Evolutionary conservation across 1,140 invertebrate species (phyloP).

Genomic region (Agrilus planipennis): DNA sequence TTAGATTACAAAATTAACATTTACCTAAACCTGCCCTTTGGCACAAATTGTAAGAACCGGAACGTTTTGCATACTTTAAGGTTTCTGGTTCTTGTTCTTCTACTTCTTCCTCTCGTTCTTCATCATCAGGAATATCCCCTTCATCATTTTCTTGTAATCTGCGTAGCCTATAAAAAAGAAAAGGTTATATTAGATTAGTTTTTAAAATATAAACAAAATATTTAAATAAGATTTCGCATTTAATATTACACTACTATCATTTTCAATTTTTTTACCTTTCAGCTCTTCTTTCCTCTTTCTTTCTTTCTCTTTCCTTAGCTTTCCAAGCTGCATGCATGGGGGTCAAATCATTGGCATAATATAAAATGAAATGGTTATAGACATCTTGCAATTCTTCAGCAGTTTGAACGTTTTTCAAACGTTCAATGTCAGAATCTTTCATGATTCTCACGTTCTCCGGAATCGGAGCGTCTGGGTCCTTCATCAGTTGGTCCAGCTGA

Average conservation of each 20-base stretch:
- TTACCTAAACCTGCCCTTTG: slow-evolving; percentile 68
- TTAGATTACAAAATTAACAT: slow-evolving; percentile 12
- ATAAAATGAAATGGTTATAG: slow-evolving; percentile 85
- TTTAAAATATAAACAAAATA: no score
- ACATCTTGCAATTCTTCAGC: slow-evolving; percentile 87
- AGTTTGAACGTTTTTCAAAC: slow-evolving; percentile 68
- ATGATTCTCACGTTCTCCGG: slow-evolving; percentile 72
- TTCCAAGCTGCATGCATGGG: slow-evolving; percentile 68
- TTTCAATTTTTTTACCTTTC: slow-evolving; percentile 15
- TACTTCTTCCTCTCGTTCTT: slow-evolving; percentile 43
- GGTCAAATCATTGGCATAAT: slow-evolving; percentile 78
- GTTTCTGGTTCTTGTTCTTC: slow-evolving; percentile 47
- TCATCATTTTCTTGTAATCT: slow-evolving; percentile 42
- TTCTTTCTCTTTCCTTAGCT: slow-evolving; percentile 49
- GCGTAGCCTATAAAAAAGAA: slow-evolving; percentile 30
- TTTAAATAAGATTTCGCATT: no score
- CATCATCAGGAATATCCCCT: slow-evolving; percentile 42
- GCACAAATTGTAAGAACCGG: slow-evolving; percentile 80
- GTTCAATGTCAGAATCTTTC: slow-evolving; percentile 78
- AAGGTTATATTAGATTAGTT: no score
- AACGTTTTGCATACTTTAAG: slow-evolving; percentile 75
- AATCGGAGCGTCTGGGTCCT: slow-evolving; percentile 70
- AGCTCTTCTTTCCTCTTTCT: slow-evolving; percentile 44
- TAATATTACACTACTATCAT: no score
- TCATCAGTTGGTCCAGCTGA: slow-evolving; percentile 76